Evolutionary conservation across 2,888 invertebrate species (phyloP).

Genomic region (Clepsis dumicolana): DNA sequence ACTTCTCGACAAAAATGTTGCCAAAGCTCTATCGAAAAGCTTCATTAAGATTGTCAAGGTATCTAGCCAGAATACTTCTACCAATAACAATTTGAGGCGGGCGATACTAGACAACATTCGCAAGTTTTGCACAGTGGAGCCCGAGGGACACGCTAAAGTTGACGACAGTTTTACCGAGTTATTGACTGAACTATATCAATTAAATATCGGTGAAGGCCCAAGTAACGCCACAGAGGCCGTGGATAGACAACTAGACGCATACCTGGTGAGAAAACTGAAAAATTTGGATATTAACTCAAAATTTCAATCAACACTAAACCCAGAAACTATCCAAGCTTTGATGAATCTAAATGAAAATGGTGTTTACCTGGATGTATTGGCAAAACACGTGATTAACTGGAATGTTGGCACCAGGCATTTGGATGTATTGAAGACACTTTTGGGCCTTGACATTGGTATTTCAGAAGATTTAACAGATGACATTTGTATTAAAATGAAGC

Average conservation of each 20-base stretch:
- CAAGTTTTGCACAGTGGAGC: constrained; percentile 66
- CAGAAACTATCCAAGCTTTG: constrained; percentile 72
- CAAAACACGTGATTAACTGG: constrained; percentile 65
- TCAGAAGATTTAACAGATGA: constrained; percentile 54
- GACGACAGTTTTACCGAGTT: constrained; percentile 62
- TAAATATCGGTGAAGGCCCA: constrained; percentile 49
- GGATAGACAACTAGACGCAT: constrained; percentile 65
- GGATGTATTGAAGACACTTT: constrained; percentile 62
- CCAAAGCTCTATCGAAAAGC: constrained; percentile 68
- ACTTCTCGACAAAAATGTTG: constrained; percentile 69
- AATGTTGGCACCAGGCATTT: constrained; percentile 52
- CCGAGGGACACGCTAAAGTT: constrained; percentile 64
- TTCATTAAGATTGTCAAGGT: constrained; percentile 69
- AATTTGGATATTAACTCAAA: constrained; percentile 58
- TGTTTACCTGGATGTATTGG: constrained; percentile 50
- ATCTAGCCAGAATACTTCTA: constrained; percentile 60
- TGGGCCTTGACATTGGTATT: constrained; percentile 53
- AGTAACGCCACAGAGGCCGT: constrained; percentile 44
- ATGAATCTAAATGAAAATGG: constrained; percentile 65
- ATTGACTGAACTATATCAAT: constrained; percentile 60
- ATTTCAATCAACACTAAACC: constrained; percentile 56
- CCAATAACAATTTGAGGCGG: constrained; percentile 64
- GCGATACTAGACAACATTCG: constrained; percentile 69
- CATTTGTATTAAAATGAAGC: constrained; percentile 67
- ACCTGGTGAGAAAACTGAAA: constrained; percentile 64